Evolutionary conservation across 2,888 invertebrate genomes (phyloP).

Genomic region (Clivina fossor): DNA sequence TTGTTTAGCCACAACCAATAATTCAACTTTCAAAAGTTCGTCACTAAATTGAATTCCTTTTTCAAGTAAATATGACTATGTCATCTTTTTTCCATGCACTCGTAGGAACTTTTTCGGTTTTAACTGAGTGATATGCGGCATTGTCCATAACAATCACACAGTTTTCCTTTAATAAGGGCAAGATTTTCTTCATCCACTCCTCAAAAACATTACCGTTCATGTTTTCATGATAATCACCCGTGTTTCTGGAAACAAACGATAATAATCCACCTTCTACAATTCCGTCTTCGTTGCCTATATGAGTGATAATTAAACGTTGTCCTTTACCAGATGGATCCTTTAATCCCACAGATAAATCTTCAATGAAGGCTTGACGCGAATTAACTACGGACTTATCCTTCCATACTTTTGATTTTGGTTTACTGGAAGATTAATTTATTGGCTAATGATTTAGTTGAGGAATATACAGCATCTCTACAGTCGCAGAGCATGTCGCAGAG

Average conservation of each 20-base stretch:
- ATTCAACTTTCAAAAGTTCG: background rate
- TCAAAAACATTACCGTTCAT: slow-evolving; percentile 34
- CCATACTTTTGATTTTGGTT: slow-evolving; percentile 15
- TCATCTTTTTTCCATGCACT: slow-evolving; percentile 18
- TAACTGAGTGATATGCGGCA: slow-evolving; percentile 28
- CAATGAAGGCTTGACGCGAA: slow-evolving; percentile 18
- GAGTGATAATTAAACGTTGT: slow-evolving; percentile 33
- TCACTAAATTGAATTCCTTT: background rate
- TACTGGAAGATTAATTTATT: no score
- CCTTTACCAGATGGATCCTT: slow-evolving; percentile 37
- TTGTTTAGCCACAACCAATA: no score
- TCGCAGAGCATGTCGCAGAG: no score
- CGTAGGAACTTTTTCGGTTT: slow-evolving; percentile 18
- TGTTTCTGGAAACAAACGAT: slow-evolving; percentile 35
- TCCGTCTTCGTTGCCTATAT: slow-evolving; percentile 36
- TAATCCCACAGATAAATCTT: slow-evolving; percentile 30
- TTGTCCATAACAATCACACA: slow-evolving; percentile 34
- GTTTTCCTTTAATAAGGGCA: slow-evolving; percentile 10
- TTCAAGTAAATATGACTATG: no score
- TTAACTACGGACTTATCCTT: background rate
- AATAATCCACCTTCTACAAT: slow-evolving; percentile 39
- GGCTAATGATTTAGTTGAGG: no score
- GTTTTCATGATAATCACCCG: slow-evolving; percentile 37
- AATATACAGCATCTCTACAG: no score
- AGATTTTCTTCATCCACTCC: slow-evolving; percentile 28